These are phyloP conservation scores for Cheirogaleus medius DNA, from an alignment of 2,113 vertebrate genomes.

Conservation along the genomic window DNA sequence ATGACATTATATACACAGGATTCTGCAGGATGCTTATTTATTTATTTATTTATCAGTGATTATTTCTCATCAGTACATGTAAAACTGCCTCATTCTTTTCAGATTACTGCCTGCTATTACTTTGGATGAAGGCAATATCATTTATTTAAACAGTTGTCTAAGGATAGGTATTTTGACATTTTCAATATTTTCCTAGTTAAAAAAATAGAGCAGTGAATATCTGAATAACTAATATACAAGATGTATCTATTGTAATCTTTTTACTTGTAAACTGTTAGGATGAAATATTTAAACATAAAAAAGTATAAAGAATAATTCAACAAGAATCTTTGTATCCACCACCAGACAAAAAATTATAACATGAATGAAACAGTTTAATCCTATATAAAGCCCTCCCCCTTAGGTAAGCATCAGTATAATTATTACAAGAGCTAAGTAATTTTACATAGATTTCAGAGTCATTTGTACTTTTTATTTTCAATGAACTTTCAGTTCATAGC, in stretches of 20 bases:
- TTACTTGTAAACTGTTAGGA: background rate
- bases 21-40: background rate
- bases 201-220: background rate
- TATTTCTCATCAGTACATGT: background rate
- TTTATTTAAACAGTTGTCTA: background rate
- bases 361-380: background rate
- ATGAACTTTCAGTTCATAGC: background rate
- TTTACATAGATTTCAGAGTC: background rate
- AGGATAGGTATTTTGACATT: background rate
- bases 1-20: background rate
- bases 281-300: background rate
- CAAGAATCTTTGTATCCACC: background rate
- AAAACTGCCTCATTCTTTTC: background rate
- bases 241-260: background rate
- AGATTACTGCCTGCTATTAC: background rate
- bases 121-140: background rate
- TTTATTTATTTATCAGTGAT: background rate
- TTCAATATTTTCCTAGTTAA: background rate
- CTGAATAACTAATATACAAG: background rate
- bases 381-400: too few species aligned
- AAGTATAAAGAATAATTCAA: background rate
- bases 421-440: background rate
- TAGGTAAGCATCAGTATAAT: background rate
- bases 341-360: background rate
- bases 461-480: background rate